Evolutionary conservation across 2,888 invertebrate species (phyloP).

Genomic region (Harpalus rubripes): DNA sequence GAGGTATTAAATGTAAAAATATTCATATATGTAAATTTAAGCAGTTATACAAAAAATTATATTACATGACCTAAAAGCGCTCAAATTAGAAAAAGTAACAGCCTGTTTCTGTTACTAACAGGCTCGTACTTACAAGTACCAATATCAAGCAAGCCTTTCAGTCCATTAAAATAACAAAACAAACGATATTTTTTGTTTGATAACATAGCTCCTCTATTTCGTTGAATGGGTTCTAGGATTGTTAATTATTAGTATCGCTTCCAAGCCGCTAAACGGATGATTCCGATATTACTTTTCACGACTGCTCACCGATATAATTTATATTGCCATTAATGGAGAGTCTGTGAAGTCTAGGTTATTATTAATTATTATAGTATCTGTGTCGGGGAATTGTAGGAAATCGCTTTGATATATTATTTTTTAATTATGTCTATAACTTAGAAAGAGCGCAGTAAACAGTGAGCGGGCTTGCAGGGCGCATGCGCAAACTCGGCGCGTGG

Average conservation of each 20-base stretch:
- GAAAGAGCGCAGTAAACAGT: constrained; percentile 50
- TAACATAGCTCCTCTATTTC: constrained; percentile 13
- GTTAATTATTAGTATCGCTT: constrained; percentile 41
- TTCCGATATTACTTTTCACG: constrained; percentile 56
- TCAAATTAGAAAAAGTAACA: too few relatives aligned
- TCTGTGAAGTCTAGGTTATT: constrained; percentile 18
- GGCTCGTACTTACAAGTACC: neutral
- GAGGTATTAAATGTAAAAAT: too few relatives aligned
- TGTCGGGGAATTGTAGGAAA: constrained; percentile 45
- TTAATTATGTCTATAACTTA: constrained; percentile 63
- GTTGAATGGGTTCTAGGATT: neutral
- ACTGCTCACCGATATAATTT: constrained; percentile 55
- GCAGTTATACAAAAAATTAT: too few relatives aligned
- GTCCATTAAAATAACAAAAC: constrained; percentile 43
- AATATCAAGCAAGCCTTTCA: constrained; percentile 2
- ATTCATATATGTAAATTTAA: too few relatives aligned
- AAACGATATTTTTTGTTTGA: constrained; percentile 39
- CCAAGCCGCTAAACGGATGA: constrained; percentile 1
- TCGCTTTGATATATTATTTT: constrained; percentile 64
- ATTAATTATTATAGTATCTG: constrained; percentile 56
- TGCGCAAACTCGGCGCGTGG: constrained; percentile 51
- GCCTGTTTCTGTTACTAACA: too few relatives aligned
- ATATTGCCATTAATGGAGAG: constrained; percentile 47
- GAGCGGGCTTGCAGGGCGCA: neutral
- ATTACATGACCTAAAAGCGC: too few relatives aligned